Base-by-base conservation (phyloP, 2,113 vertebrate genomes). In the Oceanodroma tethys region DNA sequence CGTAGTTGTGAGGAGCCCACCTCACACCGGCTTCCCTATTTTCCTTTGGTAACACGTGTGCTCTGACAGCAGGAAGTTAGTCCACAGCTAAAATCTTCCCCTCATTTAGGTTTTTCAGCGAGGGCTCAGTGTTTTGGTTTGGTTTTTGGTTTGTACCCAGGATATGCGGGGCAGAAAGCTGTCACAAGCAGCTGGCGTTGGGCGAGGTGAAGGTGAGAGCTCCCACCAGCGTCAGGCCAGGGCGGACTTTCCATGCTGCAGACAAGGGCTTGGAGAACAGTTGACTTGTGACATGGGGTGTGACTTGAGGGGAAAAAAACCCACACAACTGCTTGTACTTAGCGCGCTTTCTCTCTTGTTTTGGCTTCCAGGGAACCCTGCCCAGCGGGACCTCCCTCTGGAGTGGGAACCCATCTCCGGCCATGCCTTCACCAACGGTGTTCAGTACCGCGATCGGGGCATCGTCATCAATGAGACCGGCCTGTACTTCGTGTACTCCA, bases 401-500 rank as follows among this genome's bases (percentile, higher is more conserved):
- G 96, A 97, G 32, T 99, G 99, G 99, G 98, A 99, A 56, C 91
- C 98, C 2, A 75, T 47, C 20, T 91, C 86, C 0, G 98, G 98
- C 20, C 97, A 78, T 29, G 98, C 98, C 14, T 98, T 99, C 94
- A 96, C 95, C 30, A 95, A 95, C 0, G 98, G 98, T 14, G 75
- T 98, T 34, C 97, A 98, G 78, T 99, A 99, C 92, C 96, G 19
- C 2, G 81, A 99, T 1, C 98, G 98, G 3, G 97, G 98, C 19
- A 98, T 99, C 5, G 80, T 98, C 66, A 96, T 99, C 95, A 99
- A 98, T 6, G 97, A 99, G 82, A 98, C 98, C 0, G 99, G 99
- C 34, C 88, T 98, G 6, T 99, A 99, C 97, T 99, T 99, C 0
- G 94, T 99, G 22, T 99, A 99, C 96, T 98, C 99, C 32, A 98